Evolutionary conservation across 2,888 invertebrate species (phyloP).

Genomic region (Pomacea canaliculata): DNA sequence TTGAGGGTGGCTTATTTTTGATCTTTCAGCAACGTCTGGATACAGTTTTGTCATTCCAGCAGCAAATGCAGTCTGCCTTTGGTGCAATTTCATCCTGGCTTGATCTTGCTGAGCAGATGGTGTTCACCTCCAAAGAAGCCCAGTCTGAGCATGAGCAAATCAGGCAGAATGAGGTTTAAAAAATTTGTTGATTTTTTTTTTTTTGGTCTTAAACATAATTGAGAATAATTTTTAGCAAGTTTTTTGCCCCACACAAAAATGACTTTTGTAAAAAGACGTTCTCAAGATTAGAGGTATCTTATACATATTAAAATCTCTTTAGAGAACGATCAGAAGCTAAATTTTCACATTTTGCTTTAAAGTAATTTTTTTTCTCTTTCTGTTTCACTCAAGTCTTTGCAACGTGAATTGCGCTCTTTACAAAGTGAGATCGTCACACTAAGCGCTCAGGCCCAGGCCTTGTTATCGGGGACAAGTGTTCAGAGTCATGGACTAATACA

Average conservation of each 20-base stretch:
- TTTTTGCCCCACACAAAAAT: too few species aligned
- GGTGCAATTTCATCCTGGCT: conserved; percentile 61
- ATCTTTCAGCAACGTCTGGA: conserved; percentile 41
- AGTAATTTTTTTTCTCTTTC: too few species aligned
- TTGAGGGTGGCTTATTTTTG: too few species aligned
- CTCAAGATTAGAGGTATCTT: too few species aligned
- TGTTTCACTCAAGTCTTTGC: conserved; percentile 45
- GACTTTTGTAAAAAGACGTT: too few species aligned
- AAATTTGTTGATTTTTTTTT: too few species aligned
- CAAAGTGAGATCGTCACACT: conserved; percentile 69
- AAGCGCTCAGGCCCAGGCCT: conserved; percentile 49
- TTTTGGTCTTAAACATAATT: too few species aligned
- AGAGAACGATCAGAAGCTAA: too few species aligned
- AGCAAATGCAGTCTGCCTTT: conserved; percentile 51
- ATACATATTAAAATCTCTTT: too few species aligned
- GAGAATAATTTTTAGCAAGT: too few species aligned
- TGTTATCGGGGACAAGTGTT: conserved; percentile 46
- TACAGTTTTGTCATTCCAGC: conserved; percentile 58
- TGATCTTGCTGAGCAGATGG: conserved; percentile 59
- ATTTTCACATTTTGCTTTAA: too few species aligned
- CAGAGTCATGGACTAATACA: conserved; percentile 54
- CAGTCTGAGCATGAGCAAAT: conserved; percentile 56
- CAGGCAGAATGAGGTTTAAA: conserved; percentile 60
- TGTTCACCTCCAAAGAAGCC: conserved; percentile 43
- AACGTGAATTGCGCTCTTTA: conserved; percentile 63